These are phyloP conservation scores for Chlorops oryzae DNA, from an alignment of 1,140 invertebrate species.

Conservation along the genomic window DNA sequence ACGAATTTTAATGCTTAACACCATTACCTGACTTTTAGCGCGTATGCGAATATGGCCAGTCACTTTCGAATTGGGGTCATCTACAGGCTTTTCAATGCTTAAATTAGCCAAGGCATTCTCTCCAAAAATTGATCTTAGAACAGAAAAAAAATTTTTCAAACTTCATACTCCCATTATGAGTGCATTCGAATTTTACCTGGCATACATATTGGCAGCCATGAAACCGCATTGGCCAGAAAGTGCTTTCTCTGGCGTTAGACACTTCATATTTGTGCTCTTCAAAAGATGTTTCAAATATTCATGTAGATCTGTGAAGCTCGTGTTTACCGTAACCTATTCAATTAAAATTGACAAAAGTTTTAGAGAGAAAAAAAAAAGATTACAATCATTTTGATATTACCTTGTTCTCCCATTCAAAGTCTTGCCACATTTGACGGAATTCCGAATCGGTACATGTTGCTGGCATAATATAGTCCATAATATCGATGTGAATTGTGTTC, in stretches of 20 bases:
- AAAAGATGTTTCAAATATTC: constrained; percentile 91
- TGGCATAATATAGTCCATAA: constrained; percentile 99
- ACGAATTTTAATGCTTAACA: background rate
- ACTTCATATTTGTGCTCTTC: constrained; percentile 97
- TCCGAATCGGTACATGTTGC: constrained; percentile 90
- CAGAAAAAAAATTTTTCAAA: background rate
- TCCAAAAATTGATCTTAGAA: constrained; percentile 89
- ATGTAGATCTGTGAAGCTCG: constrained; percentile 84
- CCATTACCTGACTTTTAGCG: constrained; percentile 87
- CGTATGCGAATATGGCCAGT: constrained; percentile 95
- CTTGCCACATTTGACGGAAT: constrained; percentile 98
- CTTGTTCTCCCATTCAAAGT: constrained; percentile 99
- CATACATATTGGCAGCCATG: constrained; percentile 99
- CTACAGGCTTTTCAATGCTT: constrained; percentile 91
- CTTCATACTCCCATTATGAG: background rate
- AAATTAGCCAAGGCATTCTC: constrained; percentile 98
- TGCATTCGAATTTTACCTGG: constrained; percentile 50
- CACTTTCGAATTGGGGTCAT: constrained; percentile 80
- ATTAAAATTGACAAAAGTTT: constrained; percentile 14
- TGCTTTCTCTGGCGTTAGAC: constrained; percentile 94
- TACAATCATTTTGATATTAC: constrained; percentile 46
- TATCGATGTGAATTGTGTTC: constrained; percentile 99
- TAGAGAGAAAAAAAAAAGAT: constrained; percentile 4
- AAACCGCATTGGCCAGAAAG: constrained; percentile 95
- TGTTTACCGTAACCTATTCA: constrained; percentile 89